Evolutionary conservation across 2,113 vertebrate species (phyloP).

Genomic region (Callochromis pleurospilus): DNA sequence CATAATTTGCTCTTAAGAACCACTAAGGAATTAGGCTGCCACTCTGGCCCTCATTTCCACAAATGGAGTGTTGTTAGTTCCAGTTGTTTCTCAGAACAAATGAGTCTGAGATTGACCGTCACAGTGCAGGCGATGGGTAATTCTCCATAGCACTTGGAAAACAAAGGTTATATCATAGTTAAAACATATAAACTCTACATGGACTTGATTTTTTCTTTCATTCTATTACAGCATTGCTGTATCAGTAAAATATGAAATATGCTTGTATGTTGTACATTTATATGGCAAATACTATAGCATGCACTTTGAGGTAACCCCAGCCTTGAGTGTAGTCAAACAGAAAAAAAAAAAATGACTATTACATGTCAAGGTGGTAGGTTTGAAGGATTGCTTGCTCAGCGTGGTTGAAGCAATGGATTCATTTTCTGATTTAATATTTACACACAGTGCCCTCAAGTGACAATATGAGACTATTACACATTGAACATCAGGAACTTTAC

Average conservation of each 20-base stretch:
- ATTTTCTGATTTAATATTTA: not conserved
- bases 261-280: not conserved
- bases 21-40: not conserved
- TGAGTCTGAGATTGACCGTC: not conserved
- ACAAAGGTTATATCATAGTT: not conserved
- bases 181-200: not conserved
- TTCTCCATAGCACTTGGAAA: not conserved
- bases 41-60: not conserved
- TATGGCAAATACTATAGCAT: not conserved
- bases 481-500: not conserved
- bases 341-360: not conserved
- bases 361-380: not conserved
- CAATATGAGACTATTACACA: not conserved
- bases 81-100: not conserved
- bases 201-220: not conserved
- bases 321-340: not conserved
- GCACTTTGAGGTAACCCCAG: not conserved
- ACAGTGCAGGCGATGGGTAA: not conserved
- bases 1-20: not conserved
- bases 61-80: not conserved
- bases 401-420: not conserved
- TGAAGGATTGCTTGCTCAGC: not conserved
- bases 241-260: not conserved
- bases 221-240: not conserved
- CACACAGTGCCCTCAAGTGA: slow-evolving; percentile 24